Evolutionary conservation across 2,888 invertebrate genomes (phyloP).

Genomic region (Drepanosiphum platanoidis): DNA sequence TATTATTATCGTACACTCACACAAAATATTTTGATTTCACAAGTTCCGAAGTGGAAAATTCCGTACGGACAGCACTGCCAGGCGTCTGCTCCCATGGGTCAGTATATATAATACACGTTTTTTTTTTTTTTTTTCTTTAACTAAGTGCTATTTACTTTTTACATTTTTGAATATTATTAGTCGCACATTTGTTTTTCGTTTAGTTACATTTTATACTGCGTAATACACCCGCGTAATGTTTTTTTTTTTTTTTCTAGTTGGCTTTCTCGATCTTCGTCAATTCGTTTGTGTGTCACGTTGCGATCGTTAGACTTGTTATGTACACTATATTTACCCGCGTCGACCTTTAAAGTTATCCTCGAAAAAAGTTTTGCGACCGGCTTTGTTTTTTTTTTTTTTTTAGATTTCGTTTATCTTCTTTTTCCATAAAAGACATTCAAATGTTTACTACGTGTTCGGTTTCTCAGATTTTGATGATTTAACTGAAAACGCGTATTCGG

Average conservation of each 20-base stretch:
- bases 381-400: no score
- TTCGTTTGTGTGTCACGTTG: no score
- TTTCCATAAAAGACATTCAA: not conserved
- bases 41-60: slow-evolving; percentile 13
- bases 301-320: no score
- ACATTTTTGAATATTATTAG: not conserved
- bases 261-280: slow-evolving; percentile 40
- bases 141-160: not conserved
- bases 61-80: not conserved
- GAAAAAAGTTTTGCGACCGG: no score
- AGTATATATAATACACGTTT: slow-evolving; percentile 21
- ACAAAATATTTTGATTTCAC: slow-evolving; percentile 7
- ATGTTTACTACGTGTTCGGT: slow-evolving; percentile 26
- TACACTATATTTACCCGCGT: no score
- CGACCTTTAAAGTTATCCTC: no score
- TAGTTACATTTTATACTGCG: slow-evolving; percentile 14
- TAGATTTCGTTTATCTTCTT: no score
- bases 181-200: not conserved
- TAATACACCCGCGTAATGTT: not conserved
- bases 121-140: not conserved
- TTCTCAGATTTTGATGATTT: slow-evolving; percentile 48
- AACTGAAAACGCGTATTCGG: not conserved
- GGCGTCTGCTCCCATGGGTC: not conserved
- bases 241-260: slow-evolving; percentile 15
- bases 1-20: not conserved